Conservation (phyloP, 2,888 invertebrate genomes). For the Drepana falcataria region DNA sequence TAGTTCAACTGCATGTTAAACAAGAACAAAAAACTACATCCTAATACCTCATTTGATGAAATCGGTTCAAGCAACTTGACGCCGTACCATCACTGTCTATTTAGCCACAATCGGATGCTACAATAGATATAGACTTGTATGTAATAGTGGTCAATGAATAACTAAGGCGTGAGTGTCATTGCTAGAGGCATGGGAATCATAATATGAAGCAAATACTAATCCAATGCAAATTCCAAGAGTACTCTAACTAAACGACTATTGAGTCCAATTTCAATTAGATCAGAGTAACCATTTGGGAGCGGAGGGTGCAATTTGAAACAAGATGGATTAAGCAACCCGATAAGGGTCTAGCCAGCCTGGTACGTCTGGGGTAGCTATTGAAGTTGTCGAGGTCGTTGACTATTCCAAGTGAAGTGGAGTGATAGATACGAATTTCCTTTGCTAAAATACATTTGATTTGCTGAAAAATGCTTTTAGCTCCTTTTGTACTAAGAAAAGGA, state of each 20-base stretch:
- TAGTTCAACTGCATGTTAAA: too few species aligned
- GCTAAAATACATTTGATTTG: background rate
- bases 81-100: too few species aligned
- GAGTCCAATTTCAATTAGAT: conserved; percentile 3
- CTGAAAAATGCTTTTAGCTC: background rate
- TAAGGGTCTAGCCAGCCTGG: conserved; percentile 11
- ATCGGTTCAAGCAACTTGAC: too few species aligned
- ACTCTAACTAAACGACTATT: background rate
- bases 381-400: conserved; percentile 1
- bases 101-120: too few species aligned
- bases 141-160: background rate
- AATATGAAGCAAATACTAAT: background rate
- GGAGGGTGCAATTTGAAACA: conserved; percentile 6
- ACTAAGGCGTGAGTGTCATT: too few species aligned
- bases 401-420: background rate
- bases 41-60: too few species aligned
- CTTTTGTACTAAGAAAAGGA: background rate
- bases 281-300: background rate
- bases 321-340: conserved; percentile 19
- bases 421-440: background rate
- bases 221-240: background rate
- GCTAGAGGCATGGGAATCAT: background rate
- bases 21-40: too few species aligned
- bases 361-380: background rate
- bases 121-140: too few species aligned